Evolutionary conservation across 2,113 vertebrate species (phyloP).

Genomic region (Apeltes quadracus): DNA sequence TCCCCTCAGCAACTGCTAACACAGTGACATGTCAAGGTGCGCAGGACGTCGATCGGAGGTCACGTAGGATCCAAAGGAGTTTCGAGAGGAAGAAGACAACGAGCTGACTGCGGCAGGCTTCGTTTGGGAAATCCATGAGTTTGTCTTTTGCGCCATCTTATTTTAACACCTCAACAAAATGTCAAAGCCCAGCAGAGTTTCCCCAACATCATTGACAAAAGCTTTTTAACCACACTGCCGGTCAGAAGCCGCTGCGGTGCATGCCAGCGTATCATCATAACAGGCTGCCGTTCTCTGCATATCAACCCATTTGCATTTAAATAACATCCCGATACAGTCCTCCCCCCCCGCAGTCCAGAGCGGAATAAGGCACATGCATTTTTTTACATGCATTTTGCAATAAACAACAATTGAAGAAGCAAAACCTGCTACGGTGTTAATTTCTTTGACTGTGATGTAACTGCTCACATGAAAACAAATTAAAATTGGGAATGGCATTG

Average conservation of each 20-base stretch:
- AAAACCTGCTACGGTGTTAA: constrained; percentile 17
- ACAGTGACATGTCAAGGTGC: constrained; percentile 48
- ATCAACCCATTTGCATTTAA: constrained; percentile 45
- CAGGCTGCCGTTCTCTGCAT: not conserved
- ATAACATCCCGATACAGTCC: constrained; percentile 12
- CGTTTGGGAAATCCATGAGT: constrained; percentile 76
- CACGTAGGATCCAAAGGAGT: constrained; percentile 60
- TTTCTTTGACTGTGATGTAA: constrained; percentile 62
- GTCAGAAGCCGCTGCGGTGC: constrained; percentile 19
- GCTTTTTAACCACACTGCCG: constrained; percentile 20
- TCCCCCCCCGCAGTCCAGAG: constrained; percentile 8
- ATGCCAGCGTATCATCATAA: constrained; percentile 1
- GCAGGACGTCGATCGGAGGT: constrained; percentile 61
- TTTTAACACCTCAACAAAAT: constrained; percentile 68
- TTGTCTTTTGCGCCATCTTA: constrained; percentile 68
- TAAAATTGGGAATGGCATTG: too few species aligned
- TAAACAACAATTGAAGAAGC: constrained; percentile 20
- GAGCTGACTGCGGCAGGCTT: constrained; percentile 68
- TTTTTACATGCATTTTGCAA: constrained; percentile 27
- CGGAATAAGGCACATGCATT: constrained; percentile 13
- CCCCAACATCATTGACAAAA: constrained; percentile 42
- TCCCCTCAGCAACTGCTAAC: constrained; percentile 49
- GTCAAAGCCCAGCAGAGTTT: constrained; percentile 38
- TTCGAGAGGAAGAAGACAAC: constrained; percentile 68
- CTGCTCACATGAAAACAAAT: constrained; percentile 29